phyloP scores from a whole-genome alignment of 2,113 vertebrate genomes.

The Tympanuchus pallidicinctus region DNA sequence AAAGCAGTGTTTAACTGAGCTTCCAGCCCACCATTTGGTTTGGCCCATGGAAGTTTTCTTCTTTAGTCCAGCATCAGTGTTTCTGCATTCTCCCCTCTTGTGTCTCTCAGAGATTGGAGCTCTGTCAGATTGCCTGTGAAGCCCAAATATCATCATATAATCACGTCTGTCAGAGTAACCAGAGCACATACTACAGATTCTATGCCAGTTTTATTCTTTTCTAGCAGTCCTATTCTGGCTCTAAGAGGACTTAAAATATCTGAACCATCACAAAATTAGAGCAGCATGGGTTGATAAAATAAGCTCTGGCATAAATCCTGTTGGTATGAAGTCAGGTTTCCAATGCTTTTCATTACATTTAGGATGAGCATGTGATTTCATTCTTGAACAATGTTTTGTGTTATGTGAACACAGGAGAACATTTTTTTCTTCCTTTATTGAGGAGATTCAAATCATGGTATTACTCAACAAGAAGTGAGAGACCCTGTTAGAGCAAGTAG shows the following conservation, averaged over 20 bases:
- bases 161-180: not conserved
- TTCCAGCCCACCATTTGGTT: not conserved
- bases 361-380: not conserved
- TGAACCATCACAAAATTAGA: not conserved
- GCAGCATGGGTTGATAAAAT: not conserved
- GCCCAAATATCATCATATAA: not conserved
- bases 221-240: not conserved
- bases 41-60: not conserved
- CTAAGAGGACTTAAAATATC: not conserved
- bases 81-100: not conserved
- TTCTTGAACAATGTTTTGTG: not conserved
- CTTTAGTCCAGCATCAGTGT: not conserved
- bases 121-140: accelerated
- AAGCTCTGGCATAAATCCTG: not conserved
- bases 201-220: not conserved
- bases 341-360: not conserved
- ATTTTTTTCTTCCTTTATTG: not conserved
- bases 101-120: accelerated
- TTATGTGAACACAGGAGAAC: accelerated
- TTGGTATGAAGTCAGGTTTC: not conserved
- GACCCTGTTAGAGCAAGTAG: not conserved
- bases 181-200: accelerated
- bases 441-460: not conserved
- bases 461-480: not conserved
- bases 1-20: not conserved